Evolutionary conservation across 2,113 vertebrate genomes (phyloP), one percentile per base, ranked within the genome.

Genomic region (Copsychus sechellarum): DNA sequence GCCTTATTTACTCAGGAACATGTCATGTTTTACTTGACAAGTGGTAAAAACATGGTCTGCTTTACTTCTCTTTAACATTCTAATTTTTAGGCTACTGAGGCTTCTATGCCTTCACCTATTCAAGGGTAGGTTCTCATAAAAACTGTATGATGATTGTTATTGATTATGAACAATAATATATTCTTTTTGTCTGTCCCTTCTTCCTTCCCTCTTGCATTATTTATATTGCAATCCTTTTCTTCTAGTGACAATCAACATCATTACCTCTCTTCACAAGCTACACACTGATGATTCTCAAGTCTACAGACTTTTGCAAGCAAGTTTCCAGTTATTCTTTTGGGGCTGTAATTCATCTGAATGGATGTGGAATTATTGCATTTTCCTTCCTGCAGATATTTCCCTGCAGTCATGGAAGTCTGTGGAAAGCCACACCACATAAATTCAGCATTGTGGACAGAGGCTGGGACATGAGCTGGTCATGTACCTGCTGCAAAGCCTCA

Each of bases 11-110:
- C 78, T 66, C 50, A 61, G 43, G 76, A 89, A 64, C 81, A 87
- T n/a, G 57, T 72, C 61, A 12, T 5, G 6, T 48, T 93, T 94
- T 67, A 66, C 91, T 83, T 94, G 81, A 86, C 86, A 84, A 84
- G 71, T 81, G 88, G 61, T 74, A 79, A 76, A 96, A 96, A 85
- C 84, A 57, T 80, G 66, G 56, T 78, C 86, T 96, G 72, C 86
- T 91, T 88, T 76, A 86, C 33, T 95, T 70, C 31, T 50, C 40
- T 71, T 82, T 79, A 91, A 47, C 72, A 36, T 81, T 50, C 83
- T 92, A n/a, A 57, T 61, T 90, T 96, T 82, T 90, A 57, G 51
- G 31, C 62, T 83, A 24, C 40, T 42, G 61, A 86, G 47, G 72
- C 40, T 71, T 47, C 36, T 87, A 6, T 53, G 45, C 47, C 17